Evolutionary conservation across 2,797 vertebrate species (phyloP).

Genomic region (Poeciliopsis paucimaculata): DNA sequence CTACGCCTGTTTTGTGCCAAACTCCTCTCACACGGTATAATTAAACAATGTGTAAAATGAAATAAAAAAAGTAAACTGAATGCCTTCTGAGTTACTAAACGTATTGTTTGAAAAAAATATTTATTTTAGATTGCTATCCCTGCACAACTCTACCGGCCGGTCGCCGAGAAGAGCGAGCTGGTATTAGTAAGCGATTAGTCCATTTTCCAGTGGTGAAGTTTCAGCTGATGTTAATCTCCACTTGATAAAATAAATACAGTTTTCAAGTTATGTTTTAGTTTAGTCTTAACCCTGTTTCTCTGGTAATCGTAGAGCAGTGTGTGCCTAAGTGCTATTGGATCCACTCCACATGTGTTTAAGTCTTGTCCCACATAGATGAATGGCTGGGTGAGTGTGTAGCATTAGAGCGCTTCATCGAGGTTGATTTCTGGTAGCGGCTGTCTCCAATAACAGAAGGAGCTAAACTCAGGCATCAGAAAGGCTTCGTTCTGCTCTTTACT

Average conservation of each 20-base stretch:
- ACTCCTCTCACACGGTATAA: constrained; percentile 17
- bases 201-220: constrained; percentile 9
- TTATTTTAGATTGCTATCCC: constrained; percentile 8
- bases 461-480: constrained; percentile 93
- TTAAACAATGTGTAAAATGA: constrained; percentile 1
- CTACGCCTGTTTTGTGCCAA: constrained; percentile 8
- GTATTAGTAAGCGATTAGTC: constrained; percentile 12
- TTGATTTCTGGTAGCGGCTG: constrained; percentile 88
- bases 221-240: constrained; percentile 3
- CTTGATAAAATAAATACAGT: constrained; percentile 30
- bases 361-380: constrained; percentile 17
- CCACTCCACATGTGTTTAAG: constrained; percentile 36
- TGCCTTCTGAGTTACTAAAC: constrained; percentile 12
- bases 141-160: constrained; percentile 12
- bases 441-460: constrained; percentile 98
- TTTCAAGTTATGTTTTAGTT: constrained; percentile 1
- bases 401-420: constrained; percentile 89
- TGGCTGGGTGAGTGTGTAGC: constrained; percentile 29
- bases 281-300: constrained; percentile 29
- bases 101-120: constrained; percentile 21
- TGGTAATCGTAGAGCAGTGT: constrained; percentile 13
- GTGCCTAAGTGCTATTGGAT: constrained; percentile 23
- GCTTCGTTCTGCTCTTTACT: constrained; percentile 96
- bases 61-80: not conserved
- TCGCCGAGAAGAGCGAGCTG: constrained; percentile 14